A percentile compares a stretch with the other conserved stretches of the same genome.
Conservation (phyloP, 2,888 invertebrate genomes). For the Xestia sexstrigata region DNA sequence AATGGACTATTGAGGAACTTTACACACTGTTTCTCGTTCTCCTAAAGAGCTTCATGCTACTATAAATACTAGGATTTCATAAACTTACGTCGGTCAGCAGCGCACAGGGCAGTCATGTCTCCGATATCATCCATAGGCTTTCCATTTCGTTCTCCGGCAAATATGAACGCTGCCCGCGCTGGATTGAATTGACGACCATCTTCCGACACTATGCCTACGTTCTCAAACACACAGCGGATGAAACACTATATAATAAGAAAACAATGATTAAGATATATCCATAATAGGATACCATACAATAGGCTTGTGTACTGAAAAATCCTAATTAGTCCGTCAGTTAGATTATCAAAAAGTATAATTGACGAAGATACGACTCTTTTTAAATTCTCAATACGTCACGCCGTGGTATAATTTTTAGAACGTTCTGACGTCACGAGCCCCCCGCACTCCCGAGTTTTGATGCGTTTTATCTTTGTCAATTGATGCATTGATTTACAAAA, state of each 20-base stretch:
- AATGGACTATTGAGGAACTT: not conserved
- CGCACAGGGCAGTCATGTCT: conserved; percentile 78
- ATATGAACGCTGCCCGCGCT: conserved; percentile 80
- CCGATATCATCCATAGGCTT: conserved; percentile 72
- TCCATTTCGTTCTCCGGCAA: conserved; percentile 72
- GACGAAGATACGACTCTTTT: too few species aligned
- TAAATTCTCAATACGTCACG: too few species aligned
- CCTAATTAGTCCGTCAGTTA: too few species aligned
- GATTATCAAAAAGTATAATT: too few species aligned
- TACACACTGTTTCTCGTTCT: not conserved
- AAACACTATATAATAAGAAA: conserved; percentile 83
- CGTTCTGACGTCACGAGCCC: too few species aligned
- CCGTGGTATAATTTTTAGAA: too few species aligned
- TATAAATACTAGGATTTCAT: conserved; percentile 9
- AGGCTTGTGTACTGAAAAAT: too few species aligned
- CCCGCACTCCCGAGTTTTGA: too few species aligned
- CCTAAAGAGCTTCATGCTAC: not conserved
- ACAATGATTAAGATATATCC: not conserved
- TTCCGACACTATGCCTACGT: conserved; percentile 82
- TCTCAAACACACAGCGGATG: conserved; percentile 89
- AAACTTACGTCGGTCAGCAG: conserved; percentile 79
- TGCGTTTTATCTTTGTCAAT: too few species aligned
- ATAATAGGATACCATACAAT: too few species aligned
- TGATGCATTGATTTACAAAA: too few species aligned
- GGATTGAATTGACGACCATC: conserved; percentile 85